phyloP scores from a whole-genome alignment of 2,113 vertebrate species.

The Prunella himalayana region DNA sequence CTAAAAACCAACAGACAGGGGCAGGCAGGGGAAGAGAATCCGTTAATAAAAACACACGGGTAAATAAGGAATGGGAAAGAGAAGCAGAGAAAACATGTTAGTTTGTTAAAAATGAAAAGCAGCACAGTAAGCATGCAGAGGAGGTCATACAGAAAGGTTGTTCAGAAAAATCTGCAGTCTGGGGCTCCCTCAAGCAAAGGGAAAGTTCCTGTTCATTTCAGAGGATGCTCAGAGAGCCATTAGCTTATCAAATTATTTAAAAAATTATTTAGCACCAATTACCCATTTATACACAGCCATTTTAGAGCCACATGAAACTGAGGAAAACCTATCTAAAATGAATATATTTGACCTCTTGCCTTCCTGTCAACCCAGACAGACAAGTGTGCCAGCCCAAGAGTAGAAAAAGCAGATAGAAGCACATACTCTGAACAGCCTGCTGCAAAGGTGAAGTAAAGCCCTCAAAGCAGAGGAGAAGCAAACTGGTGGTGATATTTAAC shows the following conservation, averaged over 20 bases:
- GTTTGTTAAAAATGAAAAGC: conserved; percentile 61
- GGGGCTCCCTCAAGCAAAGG: background rate
- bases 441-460: background rate
- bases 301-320: background rate
- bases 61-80: conserved; percentile 52
- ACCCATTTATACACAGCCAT: background rate
- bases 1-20: conserved; percentile 80
- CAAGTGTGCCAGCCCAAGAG: background rate
- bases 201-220: background rate
- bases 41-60: conserved; percentile 68
- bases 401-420: background rate
- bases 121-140: conserved; percentile 33
- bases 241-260: background rate
- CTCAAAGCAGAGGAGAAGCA: background rate
- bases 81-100: conserved; percentile 59
- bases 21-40: conserved; percentile 69
- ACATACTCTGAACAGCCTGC: background rate
- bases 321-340: background rate
- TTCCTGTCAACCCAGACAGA: background rate
- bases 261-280: background rate
- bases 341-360: background rate
- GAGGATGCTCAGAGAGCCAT: background rate
- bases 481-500: background rate
- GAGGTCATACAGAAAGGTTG: background rate
- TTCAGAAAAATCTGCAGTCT: background rate